Base-by-base conservation (phyloP, 2,888 invertebrate genomes). In the Plagiodera versicolora region DNA sequence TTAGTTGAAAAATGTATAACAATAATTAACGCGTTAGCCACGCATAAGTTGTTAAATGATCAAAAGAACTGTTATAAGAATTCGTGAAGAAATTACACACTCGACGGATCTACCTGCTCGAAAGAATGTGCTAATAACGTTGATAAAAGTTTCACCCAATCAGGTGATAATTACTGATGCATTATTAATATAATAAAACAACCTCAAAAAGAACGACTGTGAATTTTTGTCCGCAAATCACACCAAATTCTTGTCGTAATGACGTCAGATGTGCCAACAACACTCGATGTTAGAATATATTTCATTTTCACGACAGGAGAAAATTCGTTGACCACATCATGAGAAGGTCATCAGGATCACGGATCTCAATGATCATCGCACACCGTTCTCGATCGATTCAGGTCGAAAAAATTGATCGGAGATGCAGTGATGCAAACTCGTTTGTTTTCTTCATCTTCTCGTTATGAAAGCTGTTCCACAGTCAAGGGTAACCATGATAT, bases 401-500 rank as follows among this genome's bases (percentile, higher is more conserved):
- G 52, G 52, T 52, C 20, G 39, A 52, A 52, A 32, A 52, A 52
- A 52, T 52, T 52, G 52, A 52, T 52, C 39, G 18, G 11, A 8
- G 52, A 32, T 32, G 32, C 32, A 32, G 10, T 52, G 52, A 52
- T 52, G 52, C 19, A 35, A 52, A 6, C 32, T 32, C 11, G 32
- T 32, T 32, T 11, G 6, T 32, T 10, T 6, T 11, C 10, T 28
- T 28, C 28, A 28, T 6, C 28, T 6, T 32, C 9, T 32, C 11
- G 32, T 32, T 32, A 32, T 32, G 9, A 32, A 32, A 32, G 2
- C 4, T 24, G 24, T 24, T 3, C 24, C 6, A 5, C 3, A 24
- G 24, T 24, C 4, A 24, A 24, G 24, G 24, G 6, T 24, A 24
- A 24, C 24, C 24, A 24, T 24, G 24, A 24, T 24, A n/a, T n/a